Conservation (phyloP, 2,797 vertebrate species). For the Bovichtus variegatus region DNA sequence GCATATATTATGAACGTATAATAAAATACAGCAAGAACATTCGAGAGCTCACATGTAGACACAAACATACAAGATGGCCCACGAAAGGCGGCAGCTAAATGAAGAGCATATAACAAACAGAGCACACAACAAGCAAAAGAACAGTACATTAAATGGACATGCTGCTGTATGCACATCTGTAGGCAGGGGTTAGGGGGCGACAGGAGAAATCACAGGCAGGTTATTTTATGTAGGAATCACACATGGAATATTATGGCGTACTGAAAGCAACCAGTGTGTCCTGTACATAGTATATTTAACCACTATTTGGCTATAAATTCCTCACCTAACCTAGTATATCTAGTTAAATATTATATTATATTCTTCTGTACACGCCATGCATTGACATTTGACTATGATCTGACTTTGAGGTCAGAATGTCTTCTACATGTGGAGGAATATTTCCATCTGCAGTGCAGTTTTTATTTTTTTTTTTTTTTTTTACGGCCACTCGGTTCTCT, state of each 20-base stretch:
- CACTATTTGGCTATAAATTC: background rate
- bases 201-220: constrained; percentile 61
- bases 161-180: constrained; percentile 50
- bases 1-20: constrained; percentile 8
- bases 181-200: constrained; percentile 34
- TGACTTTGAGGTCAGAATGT: constrained; percentile 13
- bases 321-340: background rate
- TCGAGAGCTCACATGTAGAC: constrained; percentile 72
- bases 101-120: constrained; percentile 58
- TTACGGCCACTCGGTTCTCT: constrained; percentile 36
- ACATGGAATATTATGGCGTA: constrained; percentile 18
- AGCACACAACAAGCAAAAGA: constrained; percentile 59
- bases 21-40: constrained; percentile 37
- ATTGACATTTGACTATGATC: constrained; percentile 8
- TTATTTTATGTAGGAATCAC: constrained; percentile 39
- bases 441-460: constrained; percentile 26
- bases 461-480: constrained; percentile 37
- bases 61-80: constrained; percentile 70
- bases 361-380: background rate
- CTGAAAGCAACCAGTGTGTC: constrained; percentile 8
- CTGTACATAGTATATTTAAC: constrained; percentile 17
- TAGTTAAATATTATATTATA: background rate
- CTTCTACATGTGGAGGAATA: constrained; percentile 10
- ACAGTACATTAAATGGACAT: constrained; percentile 53
- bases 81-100: constrained; percentile 67